Base-by-base conservation (phyloP, 2,113 vertebrate species). In the Cercocebus atys region DNA sequence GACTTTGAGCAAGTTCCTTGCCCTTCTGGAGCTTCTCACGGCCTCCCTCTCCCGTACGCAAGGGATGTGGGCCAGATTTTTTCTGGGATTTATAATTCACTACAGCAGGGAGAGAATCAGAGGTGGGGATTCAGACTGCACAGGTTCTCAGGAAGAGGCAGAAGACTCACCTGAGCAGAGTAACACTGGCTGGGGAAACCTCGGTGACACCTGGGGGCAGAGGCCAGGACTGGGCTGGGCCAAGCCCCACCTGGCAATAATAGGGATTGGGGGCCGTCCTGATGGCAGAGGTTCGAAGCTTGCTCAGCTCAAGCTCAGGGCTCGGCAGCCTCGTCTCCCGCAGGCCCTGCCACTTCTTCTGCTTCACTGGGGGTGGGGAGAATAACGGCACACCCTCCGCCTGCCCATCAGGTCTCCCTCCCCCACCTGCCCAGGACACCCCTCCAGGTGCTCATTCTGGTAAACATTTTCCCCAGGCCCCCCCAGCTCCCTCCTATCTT, bases 191-290 rank as follows among this genome's bases (percentile, higher is more conserved):
- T 96, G 99, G 99, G 0, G 99, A 99, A 23, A 99, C 99, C 98
- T 99, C 99, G 79, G 99, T 99, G 68, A 99, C 99, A 90, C 99
- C 99, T 8, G 89, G 73, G 9, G 86, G 68, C 75, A 96, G 89
- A 79, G 92, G 52, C 75, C 68, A 92, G 75, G 75, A 1, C 89
- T 66, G 92, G 40, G 75, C 98, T 98, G 82, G 10, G 99, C 98
- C 0, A 98, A 98, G 96, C 43, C 99, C 99, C 7, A 99, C 98
- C 27, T 99, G 99, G 98, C 99, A 99, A 98, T 99, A 99, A 98
- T 99, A 99, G n/a, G 99, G 99, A 89, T 99, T 99, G 98, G 99
- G 99, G 97, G 99, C 99, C 0, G 99, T 99, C 99, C 99, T 99
- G 97, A 99, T 99, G 98, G 99, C 99, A 66, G 99, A 99, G 1